Conservation (phyloP, 2,888 invertebrate species). For the Dryobotodes eremita region DNA sequence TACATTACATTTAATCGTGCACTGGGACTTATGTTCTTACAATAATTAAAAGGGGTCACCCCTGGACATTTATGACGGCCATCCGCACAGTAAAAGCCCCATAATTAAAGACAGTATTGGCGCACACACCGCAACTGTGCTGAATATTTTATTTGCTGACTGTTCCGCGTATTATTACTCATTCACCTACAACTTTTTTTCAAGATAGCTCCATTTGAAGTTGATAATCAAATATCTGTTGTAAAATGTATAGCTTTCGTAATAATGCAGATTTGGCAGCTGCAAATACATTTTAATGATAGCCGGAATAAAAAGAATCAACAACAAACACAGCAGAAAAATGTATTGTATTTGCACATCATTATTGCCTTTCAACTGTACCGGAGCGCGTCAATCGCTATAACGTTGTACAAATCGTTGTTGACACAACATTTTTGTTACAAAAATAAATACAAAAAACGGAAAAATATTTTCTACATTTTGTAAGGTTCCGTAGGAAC, state of each 20-base stretch:
- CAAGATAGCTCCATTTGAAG: no score
- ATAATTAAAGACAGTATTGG: slow-evolving; percentile 61
- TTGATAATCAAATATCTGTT: no score
- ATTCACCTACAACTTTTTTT: no score
- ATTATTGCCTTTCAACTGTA: neutral
- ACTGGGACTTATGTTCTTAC: no score
- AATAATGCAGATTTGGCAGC: no score
- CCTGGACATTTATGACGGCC: neutral
- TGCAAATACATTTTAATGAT: no score
- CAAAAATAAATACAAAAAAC: neutral
- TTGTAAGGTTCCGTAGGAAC: neutral
- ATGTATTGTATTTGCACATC: no score
- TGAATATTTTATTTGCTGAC: no score
- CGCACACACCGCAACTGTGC: slow-evolving; percentile 48
- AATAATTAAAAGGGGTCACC: slow-evolving; percentile 4
- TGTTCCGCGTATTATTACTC: no score
- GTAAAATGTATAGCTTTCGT: no score
- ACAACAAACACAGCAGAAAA: neutral
- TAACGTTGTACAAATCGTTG: neutral
- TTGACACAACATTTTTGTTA: neutral
- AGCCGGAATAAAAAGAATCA: no score
- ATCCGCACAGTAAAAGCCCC: neutral
- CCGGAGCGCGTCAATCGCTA: neutral
- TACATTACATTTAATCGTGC: neutral
- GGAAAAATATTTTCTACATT: neutral